Evolutionary conservation across 2,888 invertebrate species (phyloP), one percentile per base, ranked within the genome.

Genomic region (Ophion costatus): DNA sequence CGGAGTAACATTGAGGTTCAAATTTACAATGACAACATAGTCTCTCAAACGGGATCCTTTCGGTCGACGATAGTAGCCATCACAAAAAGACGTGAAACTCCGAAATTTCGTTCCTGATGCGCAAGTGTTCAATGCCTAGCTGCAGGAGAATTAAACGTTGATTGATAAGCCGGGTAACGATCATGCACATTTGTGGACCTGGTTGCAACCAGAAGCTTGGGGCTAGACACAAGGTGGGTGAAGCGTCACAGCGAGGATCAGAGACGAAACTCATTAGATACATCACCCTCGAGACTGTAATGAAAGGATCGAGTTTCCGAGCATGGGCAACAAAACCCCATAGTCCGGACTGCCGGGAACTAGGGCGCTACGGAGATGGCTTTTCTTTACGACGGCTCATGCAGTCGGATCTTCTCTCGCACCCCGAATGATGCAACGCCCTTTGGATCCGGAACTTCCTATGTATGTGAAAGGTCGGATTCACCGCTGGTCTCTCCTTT

Each of bases 231-330:
- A 67, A 71, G 63, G 51, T 51, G 71, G 61, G 64, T 69, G 57
- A 51, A 29, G 10, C 71, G 22, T 63, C 79, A 71, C 45, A 7
- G 20, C 5, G 42, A 24, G 61, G 38, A 42, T 7, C 51, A 20
- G 38, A 71, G 56, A 64, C 71, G 71, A 71, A 63, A 22, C 63
- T 64, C 56, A 61, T 64, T 71, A 69, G 20, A 71, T 61, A 63
- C 57, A 67, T 22, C 63, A 71, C 63, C 71, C 56, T 71, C 33
- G 63, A 29, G 64, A 70, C n/a, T 70, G 61, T 83, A 83, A 83
- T 79, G 83, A 83, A 75, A 45, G 83, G 74, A 42, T 79, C 75
- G 64, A 63, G 74, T 79, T 83, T 75, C 83, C 57, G 57, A 56
- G 71, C 63, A 45, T 14, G 63, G 69, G 64, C 64, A 56, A 38